phyloP scores from a whole-genome alignment of 1,140 invertebrate genomes.

The Thaumatotibia leucotreta region DNA sequence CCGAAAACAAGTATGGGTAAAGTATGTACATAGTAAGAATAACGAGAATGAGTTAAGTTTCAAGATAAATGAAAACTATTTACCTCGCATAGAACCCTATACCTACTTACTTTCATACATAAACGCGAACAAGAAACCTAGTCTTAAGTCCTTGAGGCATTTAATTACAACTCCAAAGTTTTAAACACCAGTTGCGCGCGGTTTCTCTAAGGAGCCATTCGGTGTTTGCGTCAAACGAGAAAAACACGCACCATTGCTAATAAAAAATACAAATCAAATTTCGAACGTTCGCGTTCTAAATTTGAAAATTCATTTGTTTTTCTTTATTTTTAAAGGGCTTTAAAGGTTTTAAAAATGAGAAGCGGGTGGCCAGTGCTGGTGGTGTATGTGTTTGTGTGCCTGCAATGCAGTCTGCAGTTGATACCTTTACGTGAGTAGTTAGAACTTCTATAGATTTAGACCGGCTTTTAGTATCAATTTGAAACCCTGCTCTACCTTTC shows the following conservation, averaged over 20 bases:
- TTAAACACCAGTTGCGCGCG: constrained; percentile 7
- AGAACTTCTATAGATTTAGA: constrained; percentile 17
- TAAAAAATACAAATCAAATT: background rate
- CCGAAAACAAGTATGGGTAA: no score
- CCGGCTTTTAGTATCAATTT: no score
- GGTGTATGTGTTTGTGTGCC: constrained; percentile 36
- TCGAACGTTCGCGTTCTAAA: constrained; percentile 1
- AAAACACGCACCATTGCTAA: constrained; percentile 7
- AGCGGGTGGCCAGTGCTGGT: constrained; percentile 23
- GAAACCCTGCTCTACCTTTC: no score
- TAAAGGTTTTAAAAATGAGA: constrained; percentile 15
- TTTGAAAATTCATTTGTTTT: background rate
- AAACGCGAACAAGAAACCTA: constrained; percentile 7
- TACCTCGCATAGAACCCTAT: background rate
- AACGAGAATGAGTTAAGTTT: background rate
- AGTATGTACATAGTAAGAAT: no score
- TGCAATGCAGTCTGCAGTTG: constrained; percentile 47
- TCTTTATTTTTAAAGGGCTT: background rate
- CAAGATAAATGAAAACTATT: background rate
- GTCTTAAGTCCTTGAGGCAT: constrained; percentile 12
- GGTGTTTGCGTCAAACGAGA: background rate
- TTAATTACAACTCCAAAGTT: constrained; percentile 13
- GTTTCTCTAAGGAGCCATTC: constrained; percentile 11
- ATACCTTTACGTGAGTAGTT: constrained; percentile 58
- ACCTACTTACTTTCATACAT: background rate